A percentile compares a stretch with the other conserved stretches of the same genome.
Evolutionary conservation across 2,888 invertebrate species (phyloP).

Genomic region (Aleiodes alternator): DNA sequence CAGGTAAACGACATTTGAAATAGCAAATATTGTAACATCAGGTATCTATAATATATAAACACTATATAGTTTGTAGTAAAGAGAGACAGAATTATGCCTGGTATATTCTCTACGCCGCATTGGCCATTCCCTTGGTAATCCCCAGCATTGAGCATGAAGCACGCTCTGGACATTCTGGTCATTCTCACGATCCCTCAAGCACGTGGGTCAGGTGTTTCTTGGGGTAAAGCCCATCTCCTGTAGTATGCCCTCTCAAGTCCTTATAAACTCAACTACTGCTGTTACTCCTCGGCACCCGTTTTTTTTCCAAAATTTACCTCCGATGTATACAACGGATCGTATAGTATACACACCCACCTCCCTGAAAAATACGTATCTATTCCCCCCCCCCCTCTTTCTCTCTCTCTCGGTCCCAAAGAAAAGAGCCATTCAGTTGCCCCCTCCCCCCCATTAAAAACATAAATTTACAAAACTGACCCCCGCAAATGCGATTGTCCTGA

Average conservation of each 20-base stretch:
- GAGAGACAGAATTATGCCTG: conserved; percentile 12
- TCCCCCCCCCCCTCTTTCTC: conserved; percentile 45
- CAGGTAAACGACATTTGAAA: conserved; percentile 15
- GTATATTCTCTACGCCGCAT: conserved; percentile 51
- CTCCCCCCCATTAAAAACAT: conserved; percentile 63
- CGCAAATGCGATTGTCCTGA: conserved; percentile 60
- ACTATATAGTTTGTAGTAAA: conserved; percentile 8
- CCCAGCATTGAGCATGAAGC: conserved; percentile 59
- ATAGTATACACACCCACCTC: conserved; percentile 9
- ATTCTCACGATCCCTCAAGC: conserved; percentile 60
- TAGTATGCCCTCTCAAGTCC: conserved; percentile 46
- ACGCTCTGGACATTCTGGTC: conserved; percentile 64
- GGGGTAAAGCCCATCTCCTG: conserved; percentile 50
- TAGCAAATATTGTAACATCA: conserved; percentile 37
- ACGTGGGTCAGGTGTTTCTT: conserved; percentile 52
- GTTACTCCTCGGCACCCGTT: conserved; percentile 20
- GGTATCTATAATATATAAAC: conserved; percentile 23
- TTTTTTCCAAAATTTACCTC: conserved; percentile 4
- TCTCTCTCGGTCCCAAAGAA: conserved; percentile 56
- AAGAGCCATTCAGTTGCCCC: conserved; percentile 17
- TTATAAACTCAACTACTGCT: conserved; percentile 20
- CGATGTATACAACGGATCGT: conserved; percentile 36
- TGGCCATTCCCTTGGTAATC: conserved; percentile 60
- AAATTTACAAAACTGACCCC: conserved; percentile 62
- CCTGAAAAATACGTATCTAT: background rate